Base-by-base conservation (phyloP, 2,113 vertebrate genomes). In the Poeciliopsis turrubarensis region DNA sequence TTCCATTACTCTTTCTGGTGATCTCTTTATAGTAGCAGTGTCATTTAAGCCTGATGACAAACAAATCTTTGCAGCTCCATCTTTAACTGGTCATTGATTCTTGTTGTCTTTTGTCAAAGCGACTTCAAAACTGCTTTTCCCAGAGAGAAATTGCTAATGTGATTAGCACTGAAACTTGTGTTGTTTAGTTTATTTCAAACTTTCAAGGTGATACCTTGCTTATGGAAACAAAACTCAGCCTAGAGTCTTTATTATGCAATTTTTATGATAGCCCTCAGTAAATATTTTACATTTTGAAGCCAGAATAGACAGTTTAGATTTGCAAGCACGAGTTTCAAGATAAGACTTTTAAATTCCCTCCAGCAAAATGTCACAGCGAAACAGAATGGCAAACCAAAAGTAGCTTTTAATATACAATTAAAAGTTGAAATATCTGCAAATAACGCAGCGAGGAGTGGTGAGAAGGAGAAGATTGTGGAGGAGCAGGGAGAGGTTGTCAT, bases 31-130 rank as follows among this genome's bases (percentile, higher is more conserved):
- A 88, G 76, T 73, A 84, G 47, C 81, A 79, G 66, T 86, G 70
- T 67, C 82, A 91, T 90, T 27, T 86, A 91, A 74, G 72, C 77
- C 78, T 88, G 64, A 83, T 57, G 75, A 84, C 68, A 70, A 84
- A 82, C 78, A 84, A 77, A 80, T 83, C 83, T 70, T 87, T 73
- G 73, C 70, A 89, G 88, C 75, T 68, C 71, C 76, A 82, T 80
- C 65, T 83, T 90, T 90, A 81, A 83, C 78, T 86, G 84, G 68
- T 84, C 86, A 92, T 86, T 91, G 86, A 86, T 88, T 86, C 85
- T 77, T 83, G 85, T 77, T 83, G 85, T 92, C 78, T 31, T 54
- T 85, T 83, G 81, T 86, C 89, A 90, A 84, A 75, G 77, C 83
- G 83, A 89, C 81, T 87, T 76, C 86, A 78, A 90, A 91, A 88